These are phyloP conservation scores for Tympanoctomys barrerae DNA, from an alignment of 2,797 vertebrate genomes.

Conservation along the genomic window DNA sequence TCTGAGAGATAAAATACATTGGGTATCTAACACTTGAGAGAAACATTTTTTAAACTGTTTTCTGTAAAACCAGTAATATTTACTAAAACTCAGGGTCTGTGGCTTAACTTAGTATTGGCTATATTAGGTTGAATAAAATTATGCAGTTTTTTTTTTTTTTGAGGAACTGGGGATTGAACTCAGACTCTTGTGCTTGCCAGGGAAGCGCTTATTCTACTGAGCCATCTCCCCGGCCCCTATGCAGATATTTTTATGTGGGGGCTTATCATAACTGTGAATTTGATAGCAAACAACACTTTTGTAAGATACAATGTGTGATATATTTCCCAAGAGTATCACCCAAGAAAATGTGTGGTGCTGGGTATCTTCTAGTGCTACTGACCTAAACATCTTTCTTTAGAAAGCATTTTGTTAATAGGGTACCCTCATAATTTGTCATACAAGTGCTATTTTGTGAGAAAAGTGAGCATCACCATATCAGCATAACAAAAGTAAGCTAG, in stretches of 20 bases:
- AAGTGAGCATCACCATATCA: neutral
- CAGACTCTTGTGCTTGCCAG: too few relatives aligned
- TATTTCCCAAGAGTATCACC: neutral
- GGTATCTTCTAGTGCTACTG: neutral
- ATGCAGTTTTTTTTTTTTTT: neutral
- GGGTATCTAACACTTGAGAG: neutral
- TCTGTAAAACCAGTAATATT: neutral
- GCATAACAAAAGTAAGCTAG: neutral
- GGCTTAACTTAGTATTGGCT: neutral
- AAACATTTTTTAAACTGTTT: neutral
- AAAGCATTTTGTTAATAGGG: neutral
- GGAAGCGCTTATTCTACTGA: too few relatives aligned
- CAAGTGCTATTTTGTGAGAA: neutral
- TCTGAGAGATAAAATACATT: neutral
- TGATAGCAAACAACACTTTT: neutral
- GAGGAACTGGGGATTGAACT: too few relatives aligned
- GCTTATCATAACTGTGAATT: neutral
- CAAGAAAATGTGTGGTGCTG: neutral
- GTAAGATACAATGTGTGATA: neutral
- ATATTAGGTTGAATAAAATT: neutral
- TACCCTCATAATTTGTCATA: neutral
- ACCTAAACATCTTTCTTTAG: neutral
- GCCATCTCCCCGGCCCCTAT: neutral
- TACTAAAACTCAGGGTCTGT: slow-evolving; percentile 2
- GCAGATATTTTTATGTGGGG: neutral